phyloP scores from a whole-genome alignment of 2,888 invertebrate genomes.

The Pristionchus entomophagus region DNA sequence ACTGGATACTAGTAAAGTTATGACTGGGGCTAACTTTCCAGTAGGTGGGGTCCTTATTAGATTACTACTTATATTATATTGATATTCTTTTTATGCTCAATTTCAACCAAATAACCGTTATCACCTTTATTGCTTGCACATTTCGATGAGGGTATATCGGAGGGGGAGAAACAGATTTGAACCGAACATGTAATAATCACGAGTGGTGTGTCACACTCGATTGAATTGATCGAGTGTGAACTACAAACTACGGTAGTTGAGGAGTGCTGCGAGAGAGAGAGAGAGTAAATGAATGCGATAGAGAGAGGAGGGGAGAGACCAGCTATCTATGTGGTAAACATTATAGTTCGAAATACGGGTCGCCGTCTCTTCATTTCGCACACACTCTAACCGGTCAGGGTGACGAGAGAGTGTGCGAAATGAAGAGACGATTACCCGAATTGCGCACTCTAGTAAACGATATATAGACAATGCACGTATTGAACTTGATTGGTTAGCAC shows the following conservation, averaged over 20 bases:
- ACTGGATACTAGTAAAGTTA: too few relatives aligned
- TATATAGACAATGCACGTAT: background rate
- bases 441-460: too few relatives aligned
- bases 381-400: too few relatives aligned
- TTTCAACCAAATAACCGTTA: background rate
- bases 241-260: background rate
- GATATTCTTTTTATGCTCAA: background rate
- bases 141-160: too few relatives aligned
- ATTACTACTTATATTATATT: background rate
- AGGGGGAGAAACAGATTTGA: background rate
- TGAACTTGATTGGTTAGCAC: background rate
- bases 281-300: background rate
- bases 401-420: too few relatives aligned
- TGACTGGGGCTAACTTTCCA: too few relatives aligned
- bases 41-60: too few relatives aligned
- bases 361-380: too few relatives aligned
- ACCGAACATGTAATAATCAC: background rate
- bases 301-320: background rate
- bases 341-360: too few relatives aligned
- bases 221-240: background rate
- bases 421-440: too few relatives aligned
- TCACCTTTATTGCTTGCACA: constrained; percentile 35
- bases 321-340: background rate
- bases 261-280: too few relatives aligned
- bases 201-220: constrained; percentile 14